These are phyloP conservation scores for Gasterosteus nipponicus DNA, from an alignment of 2,113 vertebrate genomes.

Conservation along the genomic window DNA sequence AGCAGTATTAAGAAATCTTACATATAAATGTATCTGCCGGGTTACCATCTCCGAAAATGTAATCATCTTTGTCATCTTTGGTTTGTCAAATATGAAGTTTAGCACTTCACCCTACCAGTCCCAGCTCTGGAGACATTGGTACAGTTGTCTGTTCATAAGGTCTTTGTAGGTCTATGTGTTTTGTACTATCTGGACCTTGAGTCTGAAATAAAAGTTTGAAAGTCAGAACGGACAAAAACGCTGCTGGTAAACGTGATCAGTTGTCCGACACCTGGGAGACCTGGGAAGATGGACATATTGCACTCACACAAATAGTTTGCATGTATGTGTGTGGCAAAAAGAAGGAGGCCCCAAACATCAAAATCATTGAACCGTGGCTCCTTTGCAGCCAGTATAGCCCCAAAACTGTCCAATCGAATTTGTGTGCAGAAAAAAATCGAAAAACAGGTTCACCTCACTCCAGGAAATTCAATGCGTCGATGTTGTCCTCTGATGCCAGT, in stretches of 20 bases:
- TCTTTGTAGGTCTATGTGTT: too few relatives aligned
- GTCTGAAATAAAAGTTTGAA: too few relatives aligned
- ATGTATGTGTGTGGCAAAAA: constrained; percentile 23
- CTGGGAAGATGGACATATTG: constrained; percentile 3
- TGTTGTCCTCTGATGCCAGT: constrained; percentile 32
- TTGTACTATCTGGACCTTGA: too few relatives aligned
- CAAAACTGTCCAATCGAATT: constrained; percentile 19
- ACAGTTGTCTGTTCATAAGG: too few relatives aligned
- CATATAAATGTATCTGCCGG: too few relatives aligned
- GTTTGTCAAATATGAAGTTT: too few relatives aligned
- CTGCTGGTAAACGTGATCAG: constrained; percentile 10
- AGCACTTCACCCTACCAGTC: too few relatives aligned
- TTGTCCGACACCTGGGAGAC: constrained; percentile 1
- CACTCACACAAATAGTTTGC: constrained; percentile 1
- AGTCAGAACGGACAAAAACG: neutral
- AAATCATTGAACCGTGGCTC: constrained; percentile 12
- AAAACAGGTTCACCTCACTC: constrained; percentile 17
- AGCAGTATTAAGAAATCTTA: too few relatives aligned
- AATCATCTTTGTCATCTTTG: too few relatives aligned
- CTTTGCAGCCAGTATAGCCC: constrained; percentile 28
- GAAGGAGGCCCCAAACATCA: constrained; percentile 13
- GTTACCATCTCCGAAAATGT: too few relatives aligned
- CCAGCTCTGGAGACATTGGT: too few relatives aligned
- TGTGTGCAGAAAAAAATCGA: constrained; percentile 27
- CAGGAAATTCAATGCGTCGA: constrained; percentile 51